Evolutionary conservation across 2,797 vertebrate genomes (phyloP).

Genomic region (Danionella dracula): DNA sequence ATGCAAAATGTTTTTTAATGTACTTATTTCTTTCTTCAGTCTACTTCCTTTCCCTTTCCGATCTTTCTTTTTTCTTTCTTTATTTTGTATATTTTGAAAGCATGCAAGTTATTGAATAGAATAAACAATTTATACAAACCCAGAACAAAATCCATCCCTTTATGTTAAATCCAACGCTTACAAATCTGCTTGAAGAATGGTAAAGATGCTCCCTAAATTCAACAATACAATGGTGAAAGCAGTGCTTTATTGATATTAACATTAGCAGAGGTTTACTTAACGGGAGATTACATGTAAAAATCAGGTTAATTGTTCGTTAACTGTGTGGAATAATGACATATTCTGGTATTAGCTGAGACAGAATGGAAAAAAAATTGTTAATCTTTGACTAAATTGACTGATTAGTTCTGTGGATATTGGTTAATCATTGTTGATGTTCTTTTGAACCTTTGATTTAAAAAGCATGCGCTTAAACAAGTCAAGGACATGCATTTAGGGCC

Average conservation of each 20-base stretch:
- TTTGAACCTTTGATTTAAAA: too few species aligned
- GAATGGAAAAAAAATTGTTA: slow-evolving; percentile 1
- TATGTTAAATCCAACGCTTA: slow-evolving; percentile 15
- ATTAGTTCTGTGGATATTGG: slow-evolving; percentile 6
- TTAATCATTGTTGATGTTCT: background rate
- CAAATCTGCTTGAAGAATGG: slow-evolving; percentile 6
- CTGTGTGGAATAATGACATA: slow-evolving; percentile 14
- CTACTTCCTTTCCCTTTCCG: background rate
- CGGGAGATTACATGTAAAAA: background rate
- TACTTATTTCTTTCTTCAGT: slow-evolving; percentile 1
- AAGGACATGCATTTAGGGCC: slow-evolving; percentile 15
- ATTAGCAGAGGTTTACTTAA: background rate
- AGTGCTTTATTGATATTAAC: slow-evolving; percentile 17
- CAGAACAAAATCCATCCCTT: too few species aligned
- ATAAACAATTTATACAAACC: too few species aligned
- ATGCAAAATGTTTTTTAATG: slow-evolving; percentile 38
- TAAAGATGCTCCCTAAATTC: slow-evolving; percentile 23
- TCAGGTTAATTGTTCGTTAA: slow-evolving; percentile 13
- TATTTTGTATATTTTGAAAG: background rate
- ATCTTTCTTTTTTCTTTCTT: background rate
- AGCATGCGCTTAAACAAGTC: too few species aligned
- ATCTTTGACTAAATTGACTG: slow-evolving; percentile 19
- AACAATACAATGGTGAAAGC: slow-evolving; percentile 6
- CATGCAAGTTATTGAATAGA: too few species aligned
- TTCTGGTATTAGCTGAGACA: slow-evolving; percentile 14